A percentile compares a stretch with the other conserved stretches of the same genome.
These are phyloP conservation scores for Sesia apiformis DNA, from an alignment of 2,888 invertebrate species.

Conservation along the genomic window DNA sequence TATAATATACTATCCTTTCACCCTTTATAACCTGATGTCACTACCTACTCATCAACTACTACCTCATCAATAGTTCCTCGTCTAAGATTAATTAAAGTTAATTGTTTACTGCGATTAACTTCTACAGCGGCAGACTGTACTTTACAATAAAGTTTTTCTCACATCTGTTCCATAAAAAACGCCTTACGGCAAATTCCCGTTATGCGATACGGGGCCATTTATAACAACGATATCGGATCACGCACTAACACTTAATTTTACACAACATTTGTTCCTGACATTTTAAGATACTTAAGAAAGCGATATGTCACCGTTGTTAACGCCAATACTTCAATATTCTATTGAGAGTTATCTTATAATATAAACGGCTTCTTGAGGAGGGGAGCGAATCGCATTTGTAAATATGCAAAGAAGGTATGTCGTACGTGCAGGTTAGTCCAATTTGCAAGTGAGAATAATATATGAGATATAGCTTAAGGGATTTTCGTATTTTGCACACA, in stretches of 20 bases:
- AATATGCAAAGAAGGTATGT: no score
- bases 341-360: no score
- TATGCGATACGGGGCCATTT: neutral
- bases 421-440: no score
- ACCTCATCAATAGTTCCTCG: neutral
- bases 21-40: no score
- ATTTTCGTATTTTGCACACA: no score
- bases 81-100: neutral
- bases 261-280: constrained; percentile 15
- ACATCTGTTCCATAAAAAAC: neutral
- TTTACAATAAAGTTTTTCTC: neutral
- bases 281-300: neutral
- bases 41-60: no score
- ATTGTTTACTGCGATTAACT: neutral
- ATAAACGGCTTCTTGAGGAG: no score
- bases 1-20: no score
- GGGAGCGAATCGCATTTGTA: no score
- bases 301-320: neutral
- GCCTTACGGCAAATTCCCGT: neutral
- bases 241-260: constrained; percentile 18
- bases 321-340: no score
- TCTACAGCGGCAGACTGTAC: neutral
- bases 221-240: constrained; percentile 10
- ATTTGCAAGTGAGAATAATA: no score
- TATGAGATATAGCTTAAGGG: no score